These are phyloP conservation scores for Alectura lathami DNA, from an alignment of 2,113 vertebrate species.

Conservation along the genomic window DNA sequence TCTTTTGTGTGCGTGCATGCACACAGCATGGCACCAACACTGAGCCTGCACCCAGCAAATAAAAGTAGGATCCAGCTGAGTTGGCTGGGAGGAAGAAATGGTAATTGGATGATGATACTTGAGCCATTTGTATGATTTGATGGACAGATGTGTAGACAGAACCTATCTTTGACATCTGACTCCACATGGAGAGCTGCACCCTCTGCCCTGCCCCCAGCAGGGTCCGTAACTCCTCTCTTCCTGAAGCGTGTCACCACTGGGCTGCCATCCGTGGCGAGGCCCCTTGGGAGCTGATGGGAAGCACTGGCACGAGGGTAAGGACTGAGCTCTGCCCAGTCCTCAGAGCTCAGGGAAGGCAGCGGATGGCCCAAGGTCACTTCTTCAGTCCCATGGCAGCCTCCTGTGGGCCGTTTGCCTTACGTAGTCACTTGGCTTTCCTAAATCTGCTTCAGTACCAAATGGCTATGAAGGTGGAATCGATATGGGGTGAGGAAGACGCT, in stretches of 20 bases:
- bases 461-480: not conserved
- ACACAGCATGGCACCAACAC: not conserved
- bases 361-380: conserved; percentile 16
- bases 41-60: not conserved
- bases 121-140: not conserved
- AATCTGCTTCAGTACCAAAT: not conserved
- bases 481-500: not conserved
- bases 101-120: not conserved
- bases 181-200: not conserved
- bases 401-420: not conserved
- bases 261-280: not conserved
- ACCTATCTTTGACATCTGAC: not conserved
- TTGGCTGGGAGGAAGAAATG: not conserved
- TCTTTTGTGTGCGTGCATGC: not conserved
- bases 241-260: not conserved
- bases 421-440: not conserved
- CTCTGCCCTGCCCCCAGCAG: not conserved
- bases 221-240: not conserved
- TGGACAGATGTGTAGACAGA: not conserved
- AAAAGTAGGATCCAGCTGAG: not conserved
- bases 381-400: not conserved
- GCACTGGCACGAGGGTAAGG: not conserved
- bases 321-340: not conserved
- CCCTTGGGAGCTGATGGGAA: not conserved
- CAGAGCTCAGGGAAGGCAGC: not conserved